Base-by-base conservation (phyloP, 2,113 vertebrate genomes). In the Cercocebus atys region DNA sequence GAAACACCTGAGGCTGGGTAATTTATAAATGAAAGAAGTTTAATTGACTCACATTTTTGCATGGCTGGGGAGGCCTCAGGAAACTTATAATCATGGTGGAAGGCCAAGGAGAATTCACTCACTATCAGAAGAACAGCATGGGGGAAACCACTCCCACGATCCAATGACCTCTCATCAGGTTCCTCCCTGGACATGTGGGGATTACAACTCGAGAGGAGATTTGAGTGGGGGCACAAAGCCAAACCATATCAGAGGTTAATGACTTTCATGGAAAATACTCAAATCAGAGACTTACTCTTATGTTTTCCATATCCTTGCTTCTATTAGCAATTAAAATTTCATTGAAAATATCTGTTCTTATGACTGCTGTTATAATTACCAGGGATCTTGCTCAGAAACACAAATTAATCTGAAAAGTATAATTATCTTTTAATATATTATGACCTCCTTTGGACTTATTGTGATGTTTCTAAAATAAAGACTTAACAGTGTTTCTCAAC, bases 211-310 rank as follows among this genome's bases (percentile, higher is more conserved):
- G 12, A 64, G 27, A 64, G 30, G 61, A 64, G 61, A 30, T 64
- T 64, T 30, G 27, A 12, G 27, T 64, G 61, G 61, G 13, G 61
- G 30, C 61, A 64, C 27, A 30, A 30, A 64, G 61, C 27, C 25
- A 30, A 30, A 64, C 11, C 12, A 6, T 30, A 64, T 64, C 61
- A 6, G 61, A 30, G 61, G 66, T 38, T 40, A 88, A 47, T 64
- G 82, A 92, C 55, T 92, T 95, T 76, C 72, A 93, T 87, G 88
- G 32, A 40, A 57, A 59, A 59, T 35, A 25, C 75, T 88, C 85
- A 43, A 12, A 83, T 50, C 35, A 47, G 78, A 82, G 93, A 72
- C 5, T n/a, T 68, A 59, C 25, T 84, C 7, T 88, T 45, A 43
- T 3, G 23, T 7, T 87, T 83, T 66, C 18, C 25, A 47, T 16